Conservation (phyloP, 2,797 vertebrate genomes). For the Gymnothorax reevesii region DNA sequence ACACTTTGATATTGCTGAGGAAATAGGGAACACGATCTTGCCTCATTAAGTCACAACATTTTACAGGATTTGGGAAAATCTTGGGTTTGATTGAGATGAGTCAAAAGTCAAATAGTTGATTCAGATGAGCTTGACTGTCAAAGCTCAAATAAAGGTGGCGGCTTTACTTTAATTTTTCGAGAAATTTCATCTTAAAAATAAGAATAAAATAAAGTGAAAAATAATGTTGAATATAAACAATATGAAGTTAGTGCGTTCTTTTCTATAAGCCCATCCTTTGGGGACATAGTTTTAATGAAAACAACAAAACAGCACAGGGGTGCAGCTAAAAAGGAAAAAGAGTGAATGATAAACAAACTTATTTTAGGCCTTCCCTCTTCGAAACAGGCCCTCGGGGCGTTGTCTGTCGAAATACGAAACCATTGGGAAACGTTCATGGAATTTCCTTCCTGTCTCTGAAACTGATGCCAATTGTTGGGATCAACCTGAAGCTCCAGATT, state of each 20-base stretch:
- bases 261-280: background rate
- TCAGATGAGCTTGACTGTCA: background rate
- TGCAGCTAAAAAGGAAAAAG: background rate
- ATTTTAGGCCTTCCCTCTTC: background rate
- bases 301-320: background rate
- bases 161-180: background rate
- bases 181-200: background rate
- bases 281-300: background rate
- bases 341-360: background rate
- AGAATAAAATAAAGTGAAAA: background rate
- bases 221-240: background rate
- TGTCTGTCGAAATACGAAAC: background rate
- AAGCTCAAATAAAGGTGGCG: background rate
- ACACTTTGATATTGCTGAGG: background rate
- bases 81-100: background rate
- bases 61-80: background rate
- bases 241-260: background rate
- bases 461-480: background rate
- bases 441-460: background rate
- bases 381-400: background rate
- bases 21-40: background rate
- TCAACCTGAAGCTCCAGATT: background rate
- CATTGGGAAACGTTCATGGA: background rate
- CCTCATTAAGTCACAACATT: slow-evolving; percentile 26
- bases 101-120: background rate